Evolutionary conservation across 1,140 invertebrate genomes (phyloP).

Genomic region (Sinonovacula constricta): DNA sequence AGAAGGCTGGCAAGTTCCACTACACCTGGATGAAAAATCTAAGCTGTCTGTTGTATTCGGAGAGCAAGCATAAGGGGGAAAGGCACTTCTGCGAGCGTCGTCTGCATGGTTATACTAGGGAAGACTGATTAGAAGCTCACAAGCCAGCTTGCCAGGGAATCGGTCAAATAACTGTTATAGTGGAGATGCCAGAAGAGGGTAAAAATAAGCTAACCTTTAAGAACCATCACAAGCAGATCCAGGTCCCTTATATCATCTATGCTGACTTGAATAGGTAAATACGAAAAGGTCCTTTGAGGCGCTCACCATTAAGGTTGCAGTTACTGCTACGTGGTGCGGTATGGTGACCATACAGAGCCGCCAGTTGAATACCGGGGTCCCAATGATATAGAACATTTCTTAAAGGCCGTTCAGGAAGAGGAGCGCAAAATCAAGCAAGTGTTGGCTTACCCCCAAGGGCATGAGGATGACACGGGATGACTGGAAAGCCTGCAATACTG

Average conservation of each 20-base stretch:
- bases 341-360: slow-evolving; percentile 11
- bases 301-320: too few species aligned
- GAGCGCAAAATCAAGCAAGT: slow-evolving; percentile 9
- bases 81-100: slow-evolving; percentile 54
- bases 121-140: slow-evolving; percentile 48
- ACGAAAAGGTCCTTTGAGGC: too few species aligned
- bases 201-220: slow-evolving; percentile 31
- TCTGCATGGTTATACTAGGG: too few species aligned
- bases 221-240: slow-evolving; percentile 51
- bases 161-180: slow-evolving; percentile 1
- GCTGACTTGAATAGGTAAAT: too few species aligned
- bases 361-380: too few species aligned
- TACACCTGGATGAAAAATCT: slow-evolving; percentile 51
- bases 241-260: slow-evolving; percentile 35
- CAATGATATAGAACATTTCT: slow-evolving; percentile 7
- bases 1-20: too few species aligned
- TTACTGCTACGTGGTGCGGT: slow-evolving; percentile 32
- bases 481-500: too few species aligned
- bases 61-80: too few species aligned
- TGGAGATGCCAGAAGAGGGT: slow-evolving; percentile 33
- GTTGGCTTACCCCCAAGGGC: background rate
- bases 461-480: too few species aligned
- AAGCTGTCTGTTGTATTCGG: slow-evolving; percentile 24
- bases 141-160: slow-evolving; percentile 48
- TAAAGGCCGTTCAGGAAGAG: too few species aligned